Evolutionary conservation across 2,797 vertebrate genomes (phyloP), one percentile per base, ranked within the genome.

Genomic region (Lophius americanus): DNA sequence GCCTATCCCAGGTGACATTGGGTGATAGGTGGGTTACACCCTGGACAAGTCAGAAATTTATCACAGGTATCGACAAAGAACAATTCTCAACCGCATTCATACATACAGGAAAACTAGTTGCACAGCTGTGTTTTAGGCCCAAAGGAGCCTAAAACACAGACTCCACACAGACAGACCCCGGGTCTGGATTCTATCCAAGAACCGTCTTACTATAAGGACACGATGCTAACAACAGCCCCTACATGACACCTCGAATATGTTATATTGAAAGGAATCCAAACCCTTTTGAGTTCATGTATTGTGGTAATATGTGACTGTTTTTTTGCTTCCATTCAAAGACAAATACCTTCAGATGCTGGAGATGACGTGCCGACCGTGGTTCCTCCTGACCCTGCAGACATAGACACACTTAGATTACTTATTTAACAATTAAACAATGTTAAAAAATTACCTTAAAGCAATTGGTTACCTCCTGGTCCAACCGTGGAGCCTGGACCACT

Each of bases 311-410:
- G 8, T 65, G 38, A 51, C 10, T 62, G 42, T 57, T 63, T 47
- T 38, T 60, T 48, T 51, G 12, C 4, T 1, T 3, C 3, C 48
- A 12, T 72, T 41, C 53, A 70, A 65, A 33, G 32, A 35, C 32
- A 70, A 37, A 32, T 88, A 84, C 88, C 87, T 85, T 85, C 82
- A 70, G 77, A 14, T 72, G 23, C 35, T 23, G 91, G 86, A 42
- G 68, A 37, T 51, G 55, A 62, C 59, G 88, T 90, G 14, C 54
- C 68, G 67, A 75, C 76, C 69, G 71, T 62, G 42, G 6, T n/a
- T 70, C 74, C 57, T 66, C 68, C 88, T 85, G 76, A 60, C 72
- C 55, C 67, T 71, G 54, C 13, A 74, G 14, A 68, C 11, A 73
- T 6, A 75, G 3, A 64, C 62, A 2, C n/a, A 51, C 9, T 59